Base-by-base conservation (phyloP, 2,797 vertebrate species). In the Gadopsis marmoratus region DNA sequence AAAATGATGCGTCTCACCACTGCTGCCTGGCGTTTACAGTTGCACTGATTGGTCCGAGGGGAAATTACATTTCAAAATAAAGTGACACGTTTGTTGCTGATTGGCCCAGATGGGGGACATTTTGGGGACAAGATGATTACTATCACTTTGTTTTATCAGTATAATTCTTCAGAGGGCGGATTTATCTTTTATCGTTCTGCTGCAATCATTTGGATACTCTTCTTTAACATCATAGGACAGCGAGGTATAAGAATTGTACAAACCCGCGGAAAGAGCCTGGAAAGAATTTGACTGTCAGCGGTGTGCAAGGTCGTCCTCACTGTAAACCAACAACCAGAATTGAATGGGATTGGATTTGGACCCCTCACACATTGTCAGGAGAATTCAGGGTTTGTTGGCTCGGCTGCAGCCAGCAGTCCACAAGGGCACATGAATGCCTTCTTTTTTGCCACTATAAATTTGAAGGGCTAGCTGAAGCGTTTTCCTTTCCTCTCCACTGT, bases 41-140 rank as follows among this genome's bases (percentile, higher is more conserved):
- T 50, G 74, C 81, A 61, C 81, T 81, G 87, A 92, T 91, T 81
- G 87, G 82, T 89, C 88, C 73, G 4, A 79, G 47, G 89, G 87
- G 89, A 91, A 91, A 91, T 91, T 87, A 85, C 55, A 78, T 80
- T 83, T 78, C 71, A 86, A 86, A 91, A 90, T 84, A 86, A 89
- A 91, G 67, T 79, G 81, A 84, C 75, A 84, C 85, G 79, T 86
- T 83, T 78, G 79, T 69, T 13, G 77, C 79, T 64, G 88, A 91
- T 91, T 79, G 90, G 89, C 63, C 89, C 89, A 90, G 88, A 91
- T 83, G 89, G 89, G 79, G 81, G n/a, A 87, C 87, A 88, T 89
- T 91, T 81, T 78, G 78, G 67, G 55, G 72, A 78, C 75, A 72
- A 60, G 65, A 60, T 70, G 67, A 82, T 78, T 72, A 76, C 78